Percentiles rank a stretch among this genome's conserved stretches.
These are phyloP conservation scores for Prietella phreatophila DNA, from an alignment of 2,113 vertebrate genomes.

Conservation along the genomic window DNA sequence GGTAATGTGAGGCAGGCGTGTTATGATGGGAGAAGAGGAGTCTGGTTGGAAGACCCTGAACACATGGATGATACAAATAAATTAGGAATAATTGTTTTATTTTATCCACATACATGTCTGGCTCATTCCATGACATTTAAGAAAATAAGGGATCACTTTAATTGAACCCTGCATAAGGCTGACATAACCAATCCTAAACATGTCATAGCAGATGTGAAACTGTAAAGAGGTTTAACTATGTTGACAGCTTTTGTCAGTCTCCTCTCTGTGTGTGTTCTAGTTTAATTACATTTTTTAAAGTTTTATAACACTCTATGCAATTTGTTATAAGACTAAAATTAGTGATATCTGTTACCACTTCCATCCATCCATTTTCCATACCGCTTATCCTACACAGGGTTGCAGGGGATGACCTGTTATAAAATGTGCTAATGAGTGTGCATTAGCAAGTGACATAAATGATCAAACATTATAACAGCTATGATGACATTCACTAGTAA, in stretches of 20 bases:
- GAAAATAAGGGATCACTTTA: not conserved
- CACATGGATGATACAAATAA: not conserved
- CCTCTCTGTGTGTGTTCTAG: not conserved
- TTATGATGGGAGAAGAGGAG: slow-evolving; percentile 69
- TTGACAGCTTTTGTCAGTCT: no score
- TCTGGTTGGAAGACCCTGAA: slow-evolving; percentile 74
- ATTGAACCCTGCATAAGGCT: not conserved
- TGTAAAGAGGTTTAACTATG: not conserved
- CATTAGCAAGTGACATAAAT: not conserved
- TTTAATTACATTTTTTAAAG: not conserved
- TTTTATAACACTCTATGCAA: not conserved
- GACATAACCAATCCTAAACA: not conserved
- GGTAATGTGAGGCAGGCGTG: slow-evolving; percentile 58
- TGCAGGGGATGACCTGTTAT: not conserved
- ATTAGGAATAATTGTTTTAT: not conserved
- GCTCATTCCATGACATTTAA: not conserved
- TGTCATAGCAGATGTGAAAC: not conserved
- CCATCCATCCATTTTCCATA: no score
- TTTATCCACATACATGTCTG: not conserved
- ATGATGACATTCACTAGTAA: not conserved
- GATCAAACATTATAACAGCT: not conserved
- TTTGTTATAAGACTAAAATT: not conserved
- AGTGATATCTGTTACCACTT: not conserved
- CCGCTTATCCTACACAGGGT: no score
- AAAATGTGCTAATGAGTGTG: not conserved